Evolutionary conservation across 2,113 vertebrate species (phyloP).

Genomic region (Proteles cristata): DNA sequence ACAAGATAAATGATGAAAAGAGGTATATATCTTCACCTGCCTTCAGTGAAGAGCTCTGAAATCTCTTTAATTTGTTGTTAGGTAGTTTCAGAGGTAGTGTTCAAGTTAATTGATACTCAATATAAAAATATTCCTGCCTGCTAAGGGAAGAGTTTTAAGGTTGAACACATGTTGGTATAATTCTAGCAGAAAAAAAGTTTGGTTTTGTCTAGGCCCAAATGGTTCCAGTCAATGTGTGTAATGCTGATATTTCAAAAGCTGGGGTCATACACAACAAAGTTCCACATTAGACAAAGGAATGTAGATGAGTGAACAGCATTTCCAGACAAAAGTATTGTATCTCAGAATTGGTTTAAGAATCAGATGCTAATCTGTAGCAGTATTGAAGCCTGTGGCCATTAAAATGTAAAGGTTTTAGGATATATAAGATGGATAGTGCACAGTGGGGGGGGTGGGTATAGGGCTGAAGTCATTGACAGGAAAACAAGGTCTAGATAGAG

Average conservation of each 20-base stretch:
- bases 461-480: not conserved
- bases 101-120: conserved; percentile 52
- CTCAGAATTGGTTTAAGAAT: conserved; percentile 17
- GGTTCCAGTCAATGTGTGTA: not conserved
- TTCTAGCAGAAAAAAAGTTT: not conserved
- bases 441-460: not conserved
- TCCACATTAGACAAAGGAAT: not conserved
- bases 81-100: conserved; percentile 33
- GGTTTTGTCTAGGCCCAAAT: not conserved
- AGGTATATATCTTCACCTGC: conserved; percentile 7
- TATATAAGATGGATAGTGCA: not conserved
- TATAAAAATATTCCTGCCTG: not conserved
- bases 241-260: conserved; percentile 46
- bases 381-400: not conserved
- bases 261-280: not conserved
- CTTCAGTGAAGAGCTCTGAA: not conserved
- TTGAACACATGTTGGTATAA: conserved; percentile 5
- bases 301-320: not conserved
- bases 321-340: not conserved
- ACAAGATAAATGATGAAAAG: conserved; percentile 35
- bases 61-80: conserved; percentile 46
- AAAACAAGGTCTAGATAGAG: conserved; percentile 25
- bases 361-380: not conserved
- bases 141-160: not conserved
- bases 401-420: not conserved